Evolutionary conservation across 2,888 invertebrate species (phyloP), one percentile per base, ranked within the genome.

Genomic region (Dascillus cervinus): DNA sequence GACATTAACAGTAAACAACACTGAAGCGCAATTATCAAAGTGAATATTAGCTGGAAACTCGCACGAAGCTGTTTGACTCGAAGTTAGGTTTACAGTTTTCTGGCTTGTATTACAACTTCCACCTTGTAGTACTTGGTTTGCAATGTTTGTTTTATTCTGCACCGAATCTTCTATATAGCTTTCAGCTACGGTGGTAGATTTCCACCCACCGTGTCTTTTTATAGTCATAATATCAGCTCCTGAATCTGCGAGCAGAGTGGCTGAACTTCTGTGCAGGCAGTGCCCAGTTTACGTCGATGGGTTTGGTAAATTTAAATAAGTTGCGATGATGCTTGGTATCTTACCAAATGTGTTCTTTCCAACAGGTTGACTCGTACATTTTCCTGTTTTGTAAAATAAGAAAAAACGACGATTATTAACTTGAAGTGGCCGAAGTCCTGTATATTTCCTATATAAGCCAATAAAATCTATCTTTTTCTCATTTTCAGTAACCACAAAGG

Each of bases 341-440:
- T 27, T 27, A 4, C 28, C 28, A 3, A 27, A 27, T 3, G 21
- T 27, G 10, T 27, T 19, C 11, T 27, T 27, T n/a, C 28, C 28
- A 4, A 27, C 12, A 19, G 12, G 11, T 20, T 27, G 19, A 19
- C 13, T n/a, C 2, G 28, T 6, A 11, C 28, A 27, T 19, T 19
- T 27, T 20, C 28, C 28, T 11, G n/a, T 10, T 21, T 27, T 27
- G n/a, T 27, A 27, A 11, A 11, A 27, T 11, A 27, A 11, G 6
- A 27, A 27, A 19, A 27, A 27, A 3, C 28, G 19, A 11, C 13
- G 10, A 19, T 27, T 17, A n/a, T 8, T 11, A 11, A 19, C 12
- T 12, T 21, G 3, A 13, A 20, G 3, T 4, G 28, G 17, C 5
- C 19, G 28, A 21, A 27, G 20, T 11, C 3, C 3, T 6, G 28